These are phyloP conservation scores for Gymnogyps californianus DNA, from an alignment of 2,113 vertebrate species.

Conservation along the genomic window DNA sequence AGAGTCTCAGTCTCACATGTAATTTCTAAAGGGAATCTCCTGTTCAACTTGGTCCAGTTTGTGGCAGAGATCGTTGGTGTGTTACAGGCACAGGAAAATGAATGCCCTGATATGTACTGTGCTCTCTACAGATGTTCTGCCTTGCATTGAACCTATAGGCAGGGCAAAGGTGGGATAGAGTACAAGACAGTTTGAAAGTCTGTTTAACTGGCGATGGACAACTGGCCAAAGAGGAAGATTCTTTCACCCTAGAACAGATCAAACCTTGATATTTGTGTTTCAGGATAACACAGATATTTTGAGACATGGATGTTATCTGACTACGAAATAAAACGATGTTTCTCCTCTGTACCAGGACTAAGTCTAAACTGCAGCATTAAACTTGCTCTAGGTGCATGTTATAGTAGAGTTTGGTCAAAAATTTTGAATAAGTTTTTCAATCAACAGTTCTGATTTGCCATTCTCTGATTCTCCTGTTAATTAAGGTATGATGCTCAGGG, in stretches of 20 bases:
- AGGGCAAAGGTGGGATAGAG: neutral
- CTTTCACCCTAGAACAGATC: neutral
- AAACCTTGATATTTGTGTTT: neutral
- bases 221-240: neutral
- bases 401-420: neutral
- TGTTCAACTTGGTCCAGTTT: fast-evolving
- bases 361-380: neutral
- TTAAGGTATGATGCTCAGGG: neutral
- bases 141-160: neutral
- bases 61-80: neutral
- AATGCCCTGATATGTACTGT: fast-evolving
- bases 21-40: neutral
- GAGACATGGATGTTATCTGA: neutral
- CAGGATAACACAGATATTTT: neutral
- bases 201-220: neutral
- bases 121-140: neutral
- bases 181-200: neutral
- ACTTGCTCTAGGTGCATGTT: neutral
- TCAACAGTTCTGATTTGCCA: neutral
- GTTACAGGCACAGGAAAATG: neutral
- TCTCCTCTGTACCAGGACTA: neutral
- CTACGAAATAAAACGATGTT: neutral
- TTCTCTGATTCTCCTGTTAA: neutral
- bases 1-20: neutral
- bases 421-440: neutral